These are phyloP conservation scores for Melospiza georgiana DNA, from an alignment of 2,113 vertebrate genomes.

Conservation along the genomic window DNA sequence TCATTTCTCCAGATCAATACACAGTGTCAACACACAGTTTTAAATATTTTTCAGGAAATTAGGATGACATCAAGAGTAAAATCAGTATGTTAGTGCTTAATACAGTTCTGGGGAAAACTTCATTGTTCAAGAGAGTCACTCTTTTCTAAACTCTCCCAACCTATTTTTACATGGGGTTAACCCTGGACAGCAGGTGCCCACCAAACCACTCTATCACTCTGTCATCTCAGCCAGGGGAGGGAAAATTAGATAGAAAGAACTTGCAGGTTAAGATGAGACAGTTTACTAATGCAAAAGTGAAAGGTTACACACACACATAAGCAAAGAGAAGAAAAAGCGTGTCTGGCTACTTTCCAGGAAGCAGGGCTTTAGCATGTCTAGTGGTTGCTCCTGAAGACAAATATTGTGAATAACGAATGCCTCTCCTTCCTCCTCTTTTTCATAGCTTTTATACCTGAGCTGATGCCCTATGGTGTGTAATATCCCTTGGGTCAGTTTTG, in stretches of 20 bases:
- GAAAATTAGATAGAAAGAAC: background rate
- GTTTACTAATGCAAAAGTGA: background rate
- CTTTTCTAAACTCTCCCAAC: background rate
- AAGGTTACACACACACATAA: background rate
- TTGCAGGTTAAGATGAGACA: background rate
- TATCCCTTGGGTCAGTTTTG: background rate
- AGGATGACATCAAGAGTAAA: background rate
- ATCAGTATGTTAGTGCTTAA: accelerated
- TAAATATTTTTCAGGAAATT: background rate
- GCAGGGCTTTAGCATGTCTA: background rate
- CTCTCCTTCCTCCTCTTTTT: background rate
- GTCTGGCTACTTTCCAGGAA: accelerated
- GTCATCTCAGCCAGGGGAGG: background rate
- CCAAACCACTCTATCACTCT: background rate
- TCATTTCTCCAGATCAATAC: background rate
- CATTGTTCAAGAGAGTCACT: background rate
- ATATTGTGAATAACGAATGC: background rate
- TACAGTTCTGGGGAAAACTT: background rate
- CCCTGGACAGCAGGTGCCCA: background rate
- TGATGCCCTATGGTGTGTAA: background rate
- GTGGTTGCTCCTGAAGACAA: background rate
- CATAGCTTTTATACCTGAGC: background rate
- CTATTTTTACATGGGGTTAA: background rate
- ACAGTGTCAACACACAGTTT: background rate
- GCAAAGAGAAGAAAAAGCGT: accelerated